These are phyloP conservation scores for Oncorhynchus masou DNA, from an alignment of 2,113 vertebrate species.

Conservation along the genomic window DNA sequence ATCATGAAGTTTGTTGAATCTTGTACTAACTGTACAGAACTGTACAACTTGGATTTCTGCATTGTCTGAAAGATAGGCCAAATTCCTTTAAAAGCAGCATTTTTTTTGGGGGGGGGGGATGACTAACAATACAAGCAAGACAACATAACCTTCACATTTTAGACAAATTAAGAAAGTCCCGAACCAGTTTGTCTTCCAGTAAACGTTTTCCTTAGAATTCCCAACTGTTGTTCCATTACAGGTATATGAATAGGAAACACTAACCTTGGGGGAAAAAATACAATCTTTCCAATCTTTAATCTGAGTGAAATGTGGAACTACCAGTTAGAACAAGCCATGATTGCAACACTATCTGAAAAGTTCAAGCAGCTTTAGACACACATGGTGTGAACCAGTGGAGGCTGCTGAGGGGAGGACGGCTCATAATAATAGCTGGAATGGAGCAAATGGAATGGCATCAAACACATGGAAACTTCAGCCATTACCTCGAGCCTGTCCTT, in stretches of 20 bases:
- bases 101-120: too few species aligned
- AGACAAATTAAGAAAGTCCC: not conserved
- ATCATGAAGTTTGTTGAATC: not conserved
- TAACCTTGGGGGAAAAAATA: not conserved
- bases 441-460: too few species aligned
- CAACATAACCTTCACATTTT: not conserved
- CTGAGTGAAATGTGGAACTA: not conserved
- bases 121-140: not conserved
- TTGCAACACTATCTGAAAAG: not conserved
- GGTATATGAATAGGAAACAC: not conserved
- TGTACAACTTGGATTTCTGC: not conserved
- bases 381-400: not conserved
- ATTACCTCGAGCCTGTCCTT: too few species aligned
- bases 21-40: not conserved
- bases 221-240: not conserved
- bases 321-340: constrained; percentile 4
- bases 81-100: not conserved
- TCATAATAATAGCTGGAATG: too few species aligned
- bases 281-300: not conserved
- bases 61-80: not conserved
- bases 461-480: too few species aligned
- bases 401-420: too few species aligned
- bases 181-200: not conserved
- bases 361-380: not conserved
- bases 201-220: not conserved